phyloP scores from a whole-genome alignment of 2,797 vertebrate genomes.

The Malacoraja senta region DNA sequence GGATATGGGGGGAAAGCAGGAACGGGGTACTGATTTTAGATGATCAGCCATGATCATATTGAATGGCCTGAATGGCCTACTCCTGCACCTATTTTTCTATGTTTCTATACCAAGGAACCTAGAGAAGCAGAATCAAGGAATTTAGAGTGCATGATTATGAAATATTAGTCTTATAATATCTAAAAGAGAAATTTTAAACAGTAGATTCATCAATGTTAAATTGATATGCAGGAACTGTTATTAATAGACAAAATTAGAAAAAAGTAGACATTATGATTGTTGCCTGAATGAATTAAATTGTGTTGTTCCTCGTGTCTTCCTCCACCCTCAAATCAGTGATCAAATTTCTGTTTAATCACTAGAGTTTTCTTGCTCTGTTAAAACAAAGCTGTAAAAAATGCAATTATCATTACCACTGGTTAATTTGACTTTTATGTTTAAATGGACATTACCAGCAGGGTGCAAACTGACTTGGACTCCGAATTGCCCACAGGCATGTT shows the following conservation, averaged over 20 bases:
- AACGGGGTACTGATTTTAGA: too few species aligned
- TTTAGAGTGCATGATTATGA: neutral
- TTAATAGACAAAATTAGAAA: too few species aligned
- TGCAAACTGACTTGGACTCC: neutral
- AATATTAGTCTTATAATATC: neutral
- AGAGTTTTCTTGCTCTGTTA: neutral
- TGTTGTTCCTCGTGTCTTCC: neutral
- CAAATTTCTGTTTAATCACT: neutral
- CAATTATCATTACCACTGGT: neutral
- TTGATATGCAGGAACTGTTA: too few species aligned
- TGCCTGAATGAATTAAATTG: neutral
- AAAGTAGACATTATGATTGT: neutral
- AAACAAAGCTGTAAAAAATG: neutral
- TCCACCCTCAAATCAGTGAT: neutral
- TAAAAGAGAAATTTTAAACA: too few species aligned
- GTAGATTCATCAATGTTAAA: too few species aligned
- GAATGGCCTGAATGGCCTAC: too few species aligned
- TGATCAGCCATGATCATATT: too few species aligned
- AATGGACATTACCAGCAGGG: conserved; percentile 1
- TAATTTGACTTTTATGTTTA: conserved; percentile 21
- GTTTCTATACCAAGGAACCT: too few species aligned
- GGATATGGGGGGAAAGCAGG: too few species aligned
- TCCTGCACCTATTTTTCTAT: too few species aligned
- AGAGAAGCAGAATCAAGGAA: too few species aligned
- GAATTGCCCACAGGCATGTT: neutral